Conservation (phyloP, 2,797 vertebrate genomes). For the Lindbergichthys nudifrons region DNA sequence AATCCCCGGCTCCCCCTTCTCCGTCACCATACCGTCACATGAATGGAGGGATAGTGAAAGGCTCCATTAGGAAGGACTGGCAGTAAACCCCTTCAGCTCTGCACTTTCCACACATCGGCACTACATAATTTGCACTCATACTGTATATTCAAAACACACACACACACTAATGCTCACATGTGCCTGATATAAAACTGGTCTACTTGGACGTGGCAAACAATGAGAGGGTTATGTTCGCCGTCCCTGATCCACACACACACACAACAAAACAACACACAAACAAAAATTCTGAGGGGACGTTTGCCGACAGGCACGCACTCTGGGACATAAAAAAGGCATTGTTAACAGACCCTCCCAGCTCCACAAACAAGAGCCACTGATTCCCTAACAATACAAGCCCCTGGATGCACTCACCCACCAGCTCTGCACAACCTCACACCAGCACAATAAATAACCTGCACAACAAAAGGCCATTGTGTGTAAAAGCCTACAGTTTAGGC, state of each 20-base stretch:
- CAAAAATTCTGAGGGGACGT: constrained; percentile 76
- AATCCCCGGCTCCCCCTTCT: constrained; percentile 80
- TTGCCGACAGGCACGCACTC: constrained; percentile 78
- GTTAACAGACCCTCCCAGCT: constrained; percentile 81
- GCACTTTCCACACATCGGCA: constrained; percentile 71
- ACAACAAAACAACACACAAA: constrained; percentile 72
- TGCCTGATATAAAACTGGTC: constrained; percentile 57
- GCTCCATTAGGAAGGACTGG: constrained; percentile 77
- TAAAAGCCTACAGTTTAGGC: constrained; percentile 77
- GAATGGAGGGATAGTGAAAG: constrained; percentile 81
- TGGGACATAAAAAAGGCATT: constrained; percentile 82
- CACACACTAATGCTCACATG: constrained; percentile 56
- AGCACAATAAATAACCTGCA: constrained; percentile 81
- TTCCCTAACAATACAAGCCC: constrained; percentile 82
- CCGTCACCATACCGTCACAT: constrained; percentile 79
- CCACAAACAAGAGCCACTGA: constrained; percentile 81
- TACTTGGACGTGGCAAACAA: constrained; percentile 66
- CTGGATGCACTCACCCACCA: constrained; percentile 79
- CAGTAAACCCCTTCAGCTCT: constrained; percentile 67
- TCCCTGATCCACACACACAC: constrained; percentile 60
- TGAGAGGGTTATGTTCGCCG: constrained; percentile 69
- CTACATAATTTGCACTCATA: constrained; percentile 76
- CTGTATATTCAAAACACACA: constrained; percentile 65
- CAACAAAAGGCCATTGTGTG: constrained; percentile 83
- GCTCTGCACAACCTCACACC: constrained; percentile 75